phyloP scores from a whole-genome alignment of 2,888 invertebrate species.

The Caenorhabditis virilis region DNA sequence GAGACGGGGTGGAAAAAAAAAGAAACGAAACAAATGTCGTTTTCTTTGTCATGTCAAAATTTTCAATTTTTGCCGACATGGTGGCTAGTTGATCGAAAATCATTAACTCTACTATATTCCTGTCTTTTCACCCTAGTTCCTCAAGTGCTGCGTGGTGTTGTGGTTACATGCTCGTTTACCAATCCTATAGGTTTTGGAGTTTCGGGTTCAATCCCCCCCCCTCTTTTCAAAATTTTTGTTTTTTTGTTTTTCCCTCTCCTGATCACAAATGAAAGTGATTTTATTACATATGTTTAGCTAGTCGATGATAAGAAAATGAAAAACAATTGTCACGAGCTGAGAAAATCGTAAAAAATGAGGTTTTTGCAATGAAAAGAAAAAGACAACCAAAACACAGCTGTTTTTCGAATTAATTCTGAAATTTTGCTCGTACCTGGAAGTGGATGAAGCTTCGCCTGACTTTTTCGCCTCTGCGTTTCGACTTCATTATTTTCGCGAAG shows the following conservation, averaged over 20 bases:
- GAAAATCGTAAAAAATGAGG: neutral
- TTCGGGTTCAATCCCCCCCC: no score
- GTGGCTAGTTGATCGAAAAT: neutral
- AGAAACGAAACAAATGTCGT: neutral
- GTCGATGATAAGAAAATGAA: no score
- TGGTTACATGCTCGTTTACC: no score
- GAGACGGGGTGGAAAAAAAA: neutral
- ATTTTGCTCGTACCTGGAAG: slow-evolving; percentile 35
- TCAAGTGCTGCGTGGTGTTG: no score
- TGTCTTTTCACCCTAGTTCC: no score
- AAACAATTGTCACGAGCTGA: neutral
- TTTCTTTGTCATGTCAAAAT: neutral
- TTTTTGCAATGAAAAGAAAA: neutral
- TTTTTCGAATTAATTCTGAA: neutral
- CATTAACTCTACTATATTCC: no score
- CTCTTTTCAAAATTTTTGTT: no score
- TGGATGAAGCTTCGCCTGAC: slow-evolving; percentile 50
- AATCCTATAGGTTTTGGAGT: no score
- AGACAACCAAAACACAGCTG: neutral
- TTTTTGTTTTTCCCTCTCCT: no score
- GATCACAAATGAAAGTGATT: no score
- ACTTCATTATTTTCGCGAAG: slow-evolving; percentile 36
- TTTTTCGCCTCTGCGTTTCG: slow-evolving; percentile 41
- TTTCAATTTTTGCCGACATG: neutral
- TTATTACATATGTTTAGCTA: no score